These are phyloP conservation scores for Apamea epomidion DNA, from an alignment of 2,888 invertebrate genomes.

Conservation along the genomic window DNA sequence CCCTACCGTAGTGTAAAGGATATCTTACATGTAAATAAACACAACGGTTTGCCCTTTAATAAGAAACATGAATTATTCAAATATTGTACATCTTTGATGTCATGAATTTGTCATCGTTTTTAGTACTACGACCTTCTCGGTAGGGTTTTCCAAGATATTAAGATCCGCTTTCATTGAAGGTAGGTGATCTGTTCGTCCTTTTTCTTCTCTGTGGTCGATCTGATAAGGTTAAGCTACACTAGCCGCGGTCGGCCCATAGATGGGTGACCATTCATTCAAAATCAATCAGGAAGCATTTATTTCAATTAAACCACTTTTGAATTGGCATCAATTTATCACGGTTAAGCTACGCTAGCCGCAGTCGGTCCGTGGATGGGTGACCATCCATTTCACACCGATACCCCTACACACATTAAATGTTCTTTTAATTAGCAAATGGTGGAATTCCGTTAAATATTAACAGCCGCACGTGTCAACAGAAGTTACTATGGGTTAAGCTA, in stretches of 20 bases:
- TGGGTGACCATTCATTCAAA: not conserved
- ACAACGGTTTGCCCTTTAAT: slow-evolving; percentile 34
- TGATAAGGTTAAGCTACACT: not conserved
- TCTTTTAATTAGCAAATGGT: too few species aligned
- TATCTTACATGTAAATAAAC: slow-evolving; percentile 14
- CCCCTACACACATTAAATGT: too few species aligned
- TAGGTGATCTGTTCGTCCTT: not conserved
- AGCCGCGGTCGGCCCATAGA: not conserved
- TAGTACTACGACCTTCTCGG: slow-evolving; percentile 25
- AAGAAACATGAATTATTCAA: slow-evolving; percentile 47
- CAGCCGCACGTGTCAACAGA: too few species aligned
- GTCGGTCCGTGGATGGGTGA: too few species aligned
- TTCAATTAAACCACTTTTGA: too few species aligned
- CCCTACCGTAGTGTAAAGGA: slow-evolving; percentile 3
- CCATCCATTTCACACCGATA: too few species aligned
- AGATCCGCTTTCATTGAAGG: slow-evolving; percentile 46
- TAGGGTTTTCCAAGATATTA: slow-evolving; percentile 18
- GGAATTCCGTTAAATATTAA: too few species aligned
- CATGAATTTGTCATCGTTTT: slow-evolving; percentile 48
- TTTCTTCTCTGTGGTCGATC: not conserved
- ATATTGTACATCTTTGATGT: slow-evolving; percentile 42
- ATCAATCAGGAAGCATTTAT: not conserved
- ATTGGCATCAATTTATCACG: too few species aligned
- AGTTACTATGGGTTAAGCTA: not conserved
- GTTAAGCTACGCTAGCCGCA: too few species aligned